Evolutionary conservation across 2,113 vertebrate species (phyloP), one percentile per base, ranked within the genome.

Genomic region (Uropsilus gracilis): DNA sequence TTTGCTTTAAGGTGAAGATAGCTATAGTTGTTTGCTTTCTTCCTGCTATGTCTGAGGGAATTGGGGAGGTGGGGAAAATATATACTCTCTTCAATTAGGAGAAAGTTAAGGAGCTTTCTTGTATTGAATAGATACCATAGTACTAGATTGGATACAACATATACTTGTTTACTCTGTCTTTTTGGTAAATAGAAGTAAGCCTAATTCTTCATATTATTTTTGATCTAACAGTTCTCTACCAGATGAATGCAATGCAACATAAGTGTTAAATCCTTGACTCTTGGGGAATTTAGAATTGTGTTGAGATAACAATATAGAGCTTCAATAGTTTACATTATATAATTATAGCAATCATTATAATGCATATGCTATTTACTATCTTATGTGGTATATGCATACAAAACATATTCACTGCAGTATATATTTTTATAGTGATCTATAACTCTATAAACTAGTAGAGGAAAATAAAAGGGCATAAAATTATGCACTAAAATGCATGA

Each of bases 1-100:
- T 87, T 28, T n/a, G 39, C 4, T 69, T 63, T 80, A 59, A 57
- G n/a, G 11, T 42, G 37, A 68, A 68, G 55, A 81, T 81, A 68
- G 44, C 18, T 61, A 2, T 81, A 46, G 5, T 30, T 53, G 18
- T 10, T 69, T 2, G 64, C 18, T 42, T 48, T 76, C 75, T 80
- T 77, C 64, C 32, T 90, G 66, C 39, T 89, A 10, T 89, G 28
- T 46, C 0, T 2, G 96, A 97, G 85, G 86, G n/a, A 6, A 42
- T 81, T 68, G 24, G 90, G 87, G 44, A 77, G 93, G 78, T 77
- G n/a, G 68, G 57, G 91, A 48, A 72, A n/a, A n/a, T 64, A n/a
- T 71, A 3, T 89, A 8, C 8, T 64, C 12, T 72, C 10, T 87
- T 83, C 80, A 81, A 42, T 34, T 77, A 95, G 26, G 6, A 69